These are phyloP conservation scores for Anoncus sp. DNA, from an alignment of 2,888 invertebrate species.

Conservation along the genomic window DNA sequence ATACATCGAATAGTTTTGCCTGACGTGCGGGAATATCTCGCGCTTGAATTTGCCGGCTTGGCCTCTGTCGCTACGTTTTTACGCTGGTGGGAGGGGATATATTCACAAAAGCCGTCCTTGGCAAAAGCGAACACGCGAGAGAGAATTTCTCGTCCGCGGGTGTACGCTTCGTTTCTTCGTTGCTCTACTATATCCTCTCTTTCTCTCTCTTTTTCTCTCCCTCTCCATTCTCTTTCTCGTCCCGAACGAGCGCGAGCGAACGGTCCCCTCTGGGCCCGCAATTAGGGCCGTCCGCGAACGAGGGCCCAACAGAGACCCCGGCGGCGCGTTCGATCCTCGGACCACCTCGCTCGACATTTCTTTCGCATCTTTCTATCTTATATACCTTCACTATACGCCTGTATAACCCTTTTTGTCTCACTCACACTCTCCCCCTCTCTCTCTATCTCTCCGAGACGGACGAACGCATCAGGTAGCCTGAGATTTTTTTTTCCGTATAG, in stretches of 20 bases:
- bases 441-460: conserved; percentile 28
- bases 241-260: conserved; percentile 23
- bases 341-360: conserved; percentile 68
- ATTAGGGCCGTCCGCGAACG: conserved; percentile 67
- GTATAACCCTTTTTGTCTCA: conserved; percentile 15
- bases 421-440: background rate
- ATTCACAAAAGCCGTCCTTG: conserved; percentile 64
- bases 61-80: conserved; percentile 33
- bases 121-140: conserved; percentile 56
- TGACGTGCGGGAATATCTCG: conserved; percentile 55
- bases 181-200: conserved; percentile 41
- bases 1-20: conserved; percentile 21
- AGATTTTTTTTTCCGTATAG: conserved; percentile 51
- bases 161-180: conserved; percentile 24
- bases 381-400: conserved; percentile 21
- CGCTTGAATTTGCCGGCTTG: conserved; percentile 44
- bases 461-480: conserved; percentile 50
- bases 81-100: conserved; percentile 18
- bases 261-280: conserved; percentile 62
- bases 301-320: conserved; percentile 54
- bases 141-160: conserved; percentile 43
- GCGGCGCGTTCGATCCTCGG: conserved; percentile 63
- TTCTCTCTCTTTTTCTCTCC: conserved; percentile 8
- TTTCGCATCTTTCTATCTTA: conserved; percentile 58
- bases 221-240: conserved; percentile 17